A percentile compares a stretch with the other conserved stretches of the same genome.
Evolutionary conservation across 2,888 invertebrate species (phyloP).

Genomic region (Polydrusus pterygomalis): DNA sequence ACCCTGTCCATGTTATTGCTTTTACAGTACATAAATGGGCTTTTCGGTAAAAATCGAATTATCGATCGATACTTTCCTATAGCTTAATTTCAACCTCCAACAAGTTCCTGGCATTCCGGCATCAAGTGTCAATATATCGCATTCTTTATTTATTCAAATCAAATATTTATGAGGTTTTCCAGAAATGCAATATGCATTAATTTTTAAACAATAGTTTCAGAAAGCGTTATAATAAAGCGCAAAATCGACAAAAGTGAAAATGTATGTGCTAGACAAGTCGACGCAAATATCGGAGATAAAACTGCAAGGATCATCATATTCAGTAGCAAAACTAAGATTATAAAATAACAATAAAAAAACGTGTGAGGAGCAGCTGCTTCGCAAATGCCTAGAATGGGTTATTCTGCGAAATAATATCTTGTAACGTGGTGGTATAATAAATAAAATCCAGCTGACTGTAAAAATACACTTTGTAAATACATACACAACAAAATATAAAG

Average conservation of each 20-base stretch:
- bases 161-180: not conserved
- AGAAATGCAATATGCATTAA: not conserved
- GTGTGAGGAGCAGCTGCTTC: not conserved
- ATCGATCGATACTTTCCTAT: no score
- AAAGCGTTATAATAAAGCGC: not conserved
- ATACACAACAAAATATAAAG: no score
- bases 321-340: conserved; percentile 15
- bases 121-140: no score
- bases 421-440: no score
- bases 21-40: no score
- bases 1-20: no score
- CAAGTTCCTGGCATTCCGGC: no score
- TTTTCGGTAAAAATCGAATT: no score
- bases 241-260: conserved; percentile 3
- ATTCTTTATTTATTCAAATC: not conserved
- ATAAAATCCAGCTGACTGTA: no score
- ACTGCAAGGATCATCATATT: conserved; percentile 10
- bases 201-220: not conserved
- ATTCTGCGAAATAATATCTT: conserved; percentile 5
- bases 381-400: not conserved
- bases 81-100: no score
- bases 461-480: no score
- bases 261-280: not conserved
- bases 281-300: conserved; percentile 17
- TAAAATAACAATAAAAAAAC: conserved; percentile 20